Conservation (phyloP, 2,888 invertebrate genomes). For the Tiliacea citrago region DNA sequence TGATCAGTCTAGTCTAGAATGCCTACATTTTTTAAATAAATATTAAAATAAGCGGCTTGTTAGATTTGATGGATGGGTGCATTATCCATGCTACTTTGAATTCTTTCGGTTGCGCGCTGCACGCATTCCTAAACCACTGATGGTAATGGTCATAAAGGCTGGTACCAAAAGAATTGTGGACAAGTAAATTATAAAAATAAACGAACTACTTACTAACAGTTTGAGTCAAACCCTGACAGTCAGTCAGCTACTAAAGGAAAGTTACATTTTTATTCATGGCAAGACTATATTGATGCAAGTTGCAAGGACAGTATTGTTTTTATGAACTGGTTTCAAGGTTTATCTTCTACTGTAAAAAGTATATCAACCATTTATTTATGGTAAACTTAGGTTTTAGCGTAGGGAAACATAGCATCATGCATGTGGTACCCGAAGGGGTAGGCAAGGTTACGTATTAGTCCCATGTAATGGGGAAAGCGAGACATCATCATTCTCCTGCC, state of each 20-base stretch:
- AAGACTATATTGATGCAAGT: neutral
- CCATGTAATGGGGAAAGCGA: neutral
- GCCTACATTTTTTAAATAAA: slow-evolving; percentile 1
- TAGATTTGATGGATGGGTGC: slow-evolving; percentile 31
- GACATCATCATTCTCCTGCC: neutral
- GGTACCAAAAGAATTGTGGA: slow-evolving; percentile 13
- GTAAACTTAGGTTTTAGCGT: neutral
- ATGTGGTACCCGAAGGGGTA: neutral
- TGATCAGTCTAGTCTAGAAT: slow-evolving; percentile 8
- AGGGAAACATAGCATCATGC: neutral
- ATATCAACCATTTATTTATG: neutral
- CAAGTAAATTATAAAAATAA: slow-evolving; percentile 26
- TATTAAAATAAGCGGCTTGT: neutral
- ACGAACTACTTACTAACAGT: neutral
- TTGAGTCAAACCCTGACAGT: neutral
- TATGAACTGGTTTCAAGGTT: neutral
- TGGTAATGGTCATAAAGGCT: neutral
- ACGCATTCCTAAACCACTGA: slow-evolving; percentile 30
- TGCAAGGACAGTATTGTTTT: neutral
- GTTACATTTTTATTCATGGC: neutral
- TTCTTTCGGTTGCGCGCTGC: slow-evolving; percentile 36
- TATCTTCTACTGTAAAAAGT: neutral
- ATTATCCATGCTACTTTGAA: slow-evolving; percentile 22
- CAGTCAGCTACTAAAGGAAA: neutral
- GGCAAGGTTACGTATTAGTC: neutral